phyloP scores from a whole-genome alignment of 2,888 invertebrate species.

The Ichneumoninae sp. region DNA sequence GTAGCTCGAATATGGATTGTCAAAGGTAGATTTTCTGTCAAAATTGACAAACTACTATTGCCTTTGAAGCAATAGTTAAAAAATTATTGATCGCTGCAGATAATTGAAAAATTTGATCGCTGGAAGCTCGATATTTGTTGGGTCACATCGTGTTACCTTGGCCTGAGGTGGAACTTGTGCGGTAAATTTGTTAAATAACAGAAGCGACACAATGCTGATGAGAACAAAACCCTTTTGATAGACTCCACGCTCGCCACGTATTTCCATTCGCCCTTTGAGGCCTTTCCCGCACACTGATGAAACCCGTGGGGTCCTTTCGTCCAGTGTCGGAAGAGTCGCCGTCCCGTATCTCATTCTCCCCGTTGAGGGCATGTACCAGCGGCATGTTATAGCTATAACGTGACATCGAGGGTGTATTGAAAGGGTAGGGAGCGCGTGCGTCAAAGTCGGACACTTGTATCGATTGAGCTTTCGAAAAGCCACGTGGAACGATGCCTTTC shows the following conservation, averaged over 20 bases:
- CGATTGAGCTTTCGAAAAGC: constrained; percentile 62
- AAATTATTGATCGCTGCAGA: neutral
- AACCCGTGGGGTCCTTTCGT: constrained; percentile 28
- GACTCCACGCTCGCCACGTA: neutral
- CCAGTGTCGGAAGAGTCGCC: constrained; percentile 21
- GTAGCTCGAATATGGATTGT: neutral
- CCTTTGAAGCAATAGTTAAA: too few species aligned
- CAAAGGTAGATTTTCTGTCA: neutral
- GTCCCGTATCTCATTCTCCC: constrained; percentile 49
- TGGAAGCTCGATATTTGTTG: neutral
- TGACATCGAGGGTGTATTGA: constrained; percentile 22
- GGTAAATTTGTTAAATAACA: neutral
- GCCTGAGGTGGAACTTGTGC: neutral
- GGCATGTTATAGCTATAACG: neutral
- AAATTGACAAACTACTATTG: neutral
- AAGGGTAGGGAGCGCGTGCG: constrained; percentile 59
- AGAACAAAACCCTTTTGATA: constrained; percentile 28
- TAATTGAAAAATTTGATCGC: neutral
- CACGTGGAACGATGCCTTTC: constrained; percentile 43
- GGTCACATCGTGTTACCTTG: neutral
- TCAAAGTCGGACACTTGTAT: constrained; percentile 55
- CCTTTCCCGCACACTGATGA: constrained; percentile 25
- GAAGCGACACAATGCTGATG: neutral
- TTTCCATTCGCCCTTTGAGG: constrained; percentile 22
- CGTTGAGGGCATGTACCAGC: neutral